Conservation (phyloP, 2,888 invertebrate genomes). For the Chirona hameri region DNA sequence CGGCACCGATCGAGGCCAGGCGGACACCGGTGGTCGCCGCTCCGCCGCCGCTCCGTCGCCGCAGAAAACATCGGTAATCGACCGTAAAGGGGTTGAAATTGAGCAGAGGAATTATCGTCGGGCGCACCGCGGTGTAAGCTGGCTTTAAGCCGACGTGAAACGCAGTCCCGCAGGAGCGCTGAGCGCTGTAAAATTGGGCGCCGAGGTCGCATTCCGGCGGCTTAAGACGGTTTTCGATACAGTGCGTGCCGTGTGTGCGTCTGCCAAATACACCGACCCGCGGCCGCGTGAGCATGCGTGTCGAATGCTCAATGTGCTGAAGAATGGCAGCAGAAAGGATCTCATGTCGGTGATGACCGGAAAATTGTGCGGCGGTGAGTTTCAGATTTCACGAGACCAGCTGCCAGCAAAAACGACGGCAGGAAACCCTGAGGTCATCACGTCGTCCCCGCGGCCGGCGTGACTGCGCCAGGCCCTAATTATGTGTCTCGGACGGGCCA, state of each 20-base stretch:
- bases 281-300: not conserved
- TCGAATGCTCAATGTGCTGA: not conserved
- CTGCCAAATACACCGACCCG: not conserved
- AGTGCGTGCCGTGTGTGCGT: not conserved
- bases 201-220: not conserved
- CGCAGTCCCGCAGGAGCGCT: not conserved
- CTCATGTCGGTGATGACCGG: not conserved
- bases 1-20: not conserved
- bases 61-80: not conserved
- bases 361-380: constrained; percentile 10
- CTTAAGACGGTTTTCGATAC: not conserved
- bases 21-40: not conserved
- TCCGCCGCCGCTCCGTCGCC: no score
- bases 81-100: not conserved
- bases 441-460: not conserved
- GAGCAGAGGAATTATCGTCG: not conserved
- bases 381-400: not conserved
- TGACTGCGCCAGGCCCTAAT: not conserved
- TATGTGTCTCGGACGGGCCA: not conserved
- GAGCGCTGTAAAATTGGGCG: not conserved
- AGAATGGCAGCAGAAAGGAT: not conserved
- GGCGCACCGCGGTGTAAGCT: not conserved
- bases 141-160: not conserved
- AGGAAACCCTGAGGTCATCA: not conserved
- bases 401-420: constrained; percentile 2